phyloP scores from a whole-genome alignment of 2,888 invertebrate species.

The Callyntrura guangdongensis region DNA sequence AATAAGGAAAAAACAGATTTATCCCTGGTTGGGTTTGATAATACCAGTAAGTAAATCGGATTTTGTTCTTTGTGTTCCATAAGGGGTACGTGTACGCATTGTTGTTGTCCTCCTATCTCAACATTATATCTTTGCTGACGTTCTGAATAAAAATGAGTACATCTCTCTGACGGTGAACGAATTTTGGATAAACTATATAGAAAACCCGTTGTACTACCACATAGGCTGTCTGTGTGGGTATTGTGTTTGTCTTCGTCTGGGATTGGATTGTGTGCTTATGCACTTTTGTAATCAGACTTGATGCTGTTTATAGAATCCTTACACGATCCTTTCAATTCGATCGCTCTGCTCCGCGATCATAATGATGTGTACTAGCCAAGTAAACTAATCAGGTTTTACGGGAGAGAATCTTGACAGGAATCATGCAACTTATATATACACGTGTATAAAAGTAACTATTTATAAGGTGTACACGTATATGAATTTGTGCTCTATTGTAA shows the following conservation, averaged over 20 bases:
- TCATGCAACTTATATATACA: too few relatives aligned
- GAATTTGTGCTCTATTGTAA: neutral
- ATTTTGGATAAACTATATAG: too few relatives aligned
- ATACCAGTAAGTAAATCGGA: constrained; percentile 4
- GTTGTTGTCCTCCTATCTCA: neutral
- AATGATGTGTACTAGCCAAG: constrained; percentile 42
- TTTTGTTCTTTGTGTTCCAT: constrained; percentile 12
- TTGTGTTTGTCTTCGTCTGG: neutral
- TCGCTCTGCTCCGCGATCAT: neutral
- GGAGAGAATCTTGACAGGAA: too few relatives aligned
- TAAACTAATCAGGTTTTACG: constrained; percentile 18
- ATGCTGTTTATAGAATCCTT: neutral
- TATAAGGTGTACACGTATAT: neutral
- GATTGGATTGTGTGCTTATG: constrained; percentile 4
- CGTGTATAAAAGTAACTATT: neutral
- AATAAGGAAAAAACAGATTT: neutral
- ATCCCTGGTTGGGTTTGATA: neutral
- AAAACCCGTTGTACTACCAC: too few relatives aligned
- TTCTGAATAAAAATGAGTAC: neutral
- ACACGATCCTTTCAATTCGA: neutral
- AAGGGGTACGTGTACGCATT: too few relatives aligned
- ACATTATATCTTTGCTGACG: constrained; percentile 28
- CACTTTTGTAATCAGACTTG: neutral
- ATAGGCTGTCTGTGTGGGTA: neutral
- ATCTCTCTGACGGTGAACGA: neutral